Evolutionary conservation across 1,140 invertebrate species (phyloP), one percentile per base, ranked within the genome.

Genomic region (Xylocopa sonorina): DNA sequence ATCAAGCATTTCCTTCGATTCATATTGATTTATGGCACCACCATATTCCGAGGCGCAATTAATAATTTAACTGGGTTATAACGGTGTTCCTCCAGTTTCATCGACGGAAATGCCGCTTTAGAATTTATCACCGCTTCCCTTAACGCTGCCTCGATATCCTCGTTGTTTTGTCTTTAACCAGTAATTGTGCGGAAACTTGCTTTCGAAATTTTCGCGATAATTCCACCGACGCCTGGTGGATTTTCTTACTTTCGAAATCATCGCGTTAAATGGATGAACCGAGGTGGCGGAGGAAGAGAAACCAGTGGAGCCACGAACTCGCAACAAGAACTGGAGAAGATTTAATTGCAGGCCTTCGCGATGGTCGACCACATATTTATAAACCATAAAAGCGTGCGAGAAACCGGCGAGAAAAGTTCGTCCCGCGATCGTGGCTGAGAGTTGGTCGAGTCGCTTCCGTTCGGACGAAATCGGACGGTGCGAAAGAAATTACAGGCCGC

Each of bases 401-500:
- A 27, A 51, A 38, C 12, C 41, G 50, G 43, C 24, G 16, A 18
- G 38, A 58, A 43, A 58, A 77, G 64, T 67, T 68, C 12, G 67
- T 29, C 9, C 0, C 21, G 24, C 29, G 12, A 5, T 46, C n/a
- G n/a, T 6, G n/a, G 16, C 29, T 27, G 5, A 55, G 81, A 81
- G 51, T 82, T 82, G 21, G 38, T 55, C 58, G 46, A 43, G 51
- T 51, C 53, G 66, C 58, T 72, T 53, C 18, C 29, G 41, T n/a
- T 29, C 12, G 41, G 14, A 27, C 41, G 72, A 71, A 68, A 68
- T 66, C 18, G 10, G 50, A 72, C 38, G 67, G 77, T 60, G 43
- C 41, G 62, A 27, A 58, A 63, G 63, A 73, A 83, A 84, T 83
- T 63, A 53, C 64, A 41, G 75, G 38, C 12, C 53, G 41, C 60